Percentiles rank a stretch among this genome's conserved stretches.
phyloP scores from a whole-genome alignment of 1,140 invertebrate species.

The Neodiprion fabricii region DNA sequence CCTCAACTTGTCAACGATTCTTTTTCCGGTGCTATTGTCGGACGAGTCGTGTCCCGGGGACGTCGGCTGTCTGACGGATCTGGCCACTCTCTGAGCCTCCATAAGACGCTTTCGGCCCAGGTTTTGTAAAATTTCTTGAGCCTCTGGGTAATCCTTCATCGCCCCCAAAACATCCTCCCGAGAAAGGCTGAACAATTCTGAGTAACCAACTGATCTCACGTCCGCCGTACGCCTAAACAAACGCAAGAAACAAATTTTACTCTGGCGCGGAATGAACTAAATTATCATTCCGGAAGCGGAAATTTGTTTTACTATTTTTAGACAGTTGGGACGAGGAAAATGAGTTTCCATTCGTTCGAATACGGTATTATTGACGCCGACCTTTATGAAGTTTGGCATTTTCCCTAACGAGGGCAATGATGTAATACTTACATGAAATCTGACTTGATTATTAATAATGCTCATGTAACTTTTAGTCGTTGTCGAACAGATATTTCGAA shows the following conservation, averaged over 20 bases:
- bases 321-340: too few species aligned
- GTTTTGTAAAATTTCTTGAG: constrained; percentile 90
- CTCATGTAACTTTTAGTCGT: too few species aligned
- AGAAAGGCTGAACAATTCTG: constrained; percentile 93
- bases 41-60: constrained; percentile 64
- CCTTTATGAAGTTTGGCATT: too few species aligned
- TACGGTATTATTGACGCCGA: too few species aligned
- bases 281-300: constrained; percentile 8
- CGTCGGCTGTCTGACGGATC: constrained; percentile 37
- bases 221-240: constrained; percentile 88
- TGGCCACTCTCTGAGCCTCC: constrained; percentile 68
- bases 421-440: too few species aligned
- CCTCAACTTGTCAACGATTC: constrained; percentile 81
- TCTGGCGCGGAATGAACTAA: constrained; percentile 21
- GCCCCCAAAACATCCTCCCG: constrained; percentile 93
- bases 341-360: too few species aligned
- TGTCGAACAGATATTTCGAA: too few species aligned
- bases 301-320: too few species aligned
- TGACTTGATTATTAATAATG: too few species aligned
- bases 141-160: constrained; percentile 97
- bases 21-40: constrained; percentile 71
- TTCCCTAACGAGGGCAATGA: too few species aligned
- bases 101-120: constrained; percentile 86
- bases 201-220: constrained; percentile 94
- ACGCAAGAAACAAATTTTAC: constrained; percentile 25